Conservation (phyloP, 2,113 vertebrate genomes). For the Myotis davidii region DNA sequence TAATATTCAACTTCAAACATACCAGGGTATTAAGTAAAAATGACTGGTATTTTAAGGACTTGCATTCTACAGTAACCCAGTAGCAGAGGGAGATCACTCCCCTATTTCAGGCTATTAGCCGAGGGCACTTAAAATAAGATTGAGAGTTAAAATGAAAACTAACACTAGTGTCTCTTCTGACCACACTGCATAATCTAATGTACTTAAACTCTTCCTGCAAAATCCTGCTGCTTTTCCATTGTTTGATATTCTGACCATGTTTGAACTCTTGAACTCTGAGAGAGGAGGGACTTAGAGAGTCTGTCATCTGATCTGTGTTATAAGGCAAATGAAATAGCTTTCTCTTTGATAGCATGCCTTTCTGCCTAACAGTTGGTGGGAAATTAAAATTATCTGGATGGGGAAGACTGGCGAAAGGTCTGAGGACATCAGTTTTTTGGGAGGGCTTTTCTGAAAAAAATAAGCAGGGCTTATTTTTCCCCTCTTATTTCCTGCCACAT, state of each 20-base stretch:
- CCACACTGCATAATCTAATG: slow-evolving; percentile 76
- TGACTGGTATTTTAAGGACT: background rate
- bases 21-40: slow-evolving; percentile 29
- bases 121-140: slow-evolving; percentile 60
- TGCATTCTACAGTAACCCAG: background rate
- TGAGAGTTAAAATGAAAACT: slow-evolving; percentile 58
- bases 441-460: slow-evolving; percentile 79
- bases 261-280: slow-evolving; percentile 88
- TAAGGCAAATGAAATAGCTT: slow-evolving; percentile 86
- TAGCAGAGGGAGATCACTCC: background rate
- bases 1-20: slow-evolving; percentile 46
- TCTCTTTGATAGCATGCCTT: slow-evolving; percentile 88
- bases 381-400: slow-evolving; percentile 93
- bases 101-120: background rate
- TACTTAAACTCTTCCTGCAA: slow-evolving; percentile 80
- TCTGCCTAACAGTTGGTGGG: slow-evolving; percentile 93
- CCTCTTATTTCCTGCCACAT: background rate
- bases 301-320: slow-evolving; percentile 87
- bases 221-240: slow-evolving; percentile 80
- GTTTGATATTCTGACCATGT: slow-evolving; percentile 86
- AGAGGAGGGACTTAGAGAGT: slow-evolving; percentile 85
- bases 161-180: background rate
- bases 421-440: slow-evolving; percentile 87
- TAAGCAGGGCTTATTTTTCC: slow-evolving; percentile 72
- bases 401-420: slow-evolving; percentile 88